Evolutionary conservation across 2,113 vertebrate species (phyloP), one percentile per base, ranked within the genome.

Genomic region (Rattus rattus): DNA sequence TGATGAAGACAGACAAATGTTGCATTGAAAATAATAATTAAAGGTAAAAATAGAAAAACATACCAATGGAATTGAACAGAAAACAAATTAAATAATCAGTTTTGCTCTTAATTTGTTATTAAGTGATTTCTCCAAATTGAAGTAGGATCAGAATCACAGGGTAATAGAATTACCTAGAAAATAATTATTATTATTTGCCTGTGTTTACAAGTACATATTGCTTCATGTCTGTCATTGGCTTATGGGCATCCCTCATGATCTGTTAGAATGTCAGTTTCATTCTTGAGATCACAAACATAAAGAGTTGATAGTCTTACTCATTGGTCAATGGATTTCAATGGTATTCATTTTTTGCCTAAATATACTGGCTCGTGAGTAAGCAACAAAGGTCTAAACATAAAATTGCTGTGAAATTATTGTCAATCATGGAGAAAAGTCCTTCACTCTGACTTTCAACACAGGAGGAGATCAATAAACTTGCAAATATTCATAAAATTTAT

Each of bases 101-200:
- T 24, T 90, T 28, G 4, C 4, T 95, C 5, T 87, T 95, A 84
- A 59, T 95, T 76, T 94, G 47, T 52, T 95, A 73, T 52, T 43
- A 80, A 49, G 0, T 72, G 1, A 28, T 26, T 86, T 24, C 49
- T 92, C 72, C 13, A 94, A 87, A 93, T 43, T 63, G 94, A 95
- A 63, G 28, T 33, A 95, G 22, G 2, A 28, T 67, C 33, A 7
- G 33, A 94, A 86, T 54, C 16, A 79, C 2, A 56, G 5, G 3
- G 9, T 69, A 90, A 33, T 1, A 5, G 33, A 77, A 84, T 7
- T 54, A 72, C 2, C 13, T 90, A 56, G 26, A 54, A 22, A 88
- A 47, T 16, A 33, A 72, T 19, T 63, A 56, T 73, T 30, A 1
- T n/a, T 73, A 4, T 80, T 83, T 7, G 39, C 77, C 84, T 2